These are phyloP conservation scores for Characodon lateralis DNA, from an alignment of 2,797 vertebrate species.

Conservation along the genomic window DNA sequence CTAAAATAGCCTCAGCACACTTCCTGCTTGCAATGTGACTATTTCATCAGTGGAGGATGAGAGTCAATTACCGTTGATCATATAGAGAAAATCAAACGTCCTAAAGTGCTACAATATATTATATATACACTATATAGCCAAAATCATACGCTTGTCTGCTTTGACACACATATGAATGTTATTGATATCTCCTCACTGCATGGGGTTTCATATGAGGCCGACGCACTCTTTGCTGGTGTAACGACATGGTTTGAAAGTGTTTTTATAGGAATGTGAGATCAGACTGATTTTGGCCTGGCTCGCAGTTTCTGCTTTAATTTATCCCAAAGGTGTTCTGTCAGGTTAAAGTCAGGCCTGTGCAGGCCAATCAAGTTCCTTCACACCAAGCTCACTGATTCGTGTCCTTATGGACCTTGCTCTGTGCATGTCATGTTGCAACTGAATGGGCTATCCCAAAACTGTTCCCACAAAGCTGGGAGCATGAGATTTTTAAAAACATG, in stretches of 20 bases:
- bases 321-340: too few species aligned
- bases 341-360: too few species aligned
- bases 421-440: too few species aligned
- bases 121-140: too few species aligned
- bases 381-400: too few species aligned
- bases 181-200: background rate
- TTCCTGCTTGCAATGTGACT: background rate
- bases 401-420: too few species aligned
- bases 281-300: background rate
- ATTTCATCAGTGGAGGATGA: background rate
- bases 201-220: background rate
- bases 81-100: background rate
- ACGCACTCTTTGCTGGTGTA: background rate
- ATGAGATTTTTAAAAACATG: too few species aligned
- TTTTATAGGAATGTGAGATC: background rate
- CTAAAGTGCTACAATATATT: too few species aligned
- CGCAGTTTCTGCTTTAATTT: too few species aligned
- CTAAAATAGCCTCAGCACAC: background rate
- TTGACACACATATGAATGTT: background rate
- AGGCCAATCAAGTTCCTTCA: too few species aligned
- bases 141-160: background rate
- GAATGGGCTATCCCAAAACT: too few species aligned
- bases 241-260: background rate
- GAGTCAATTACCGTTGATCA: background rate
- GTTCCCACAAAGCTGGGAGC: too few species aligned